phyloP scores from a whole-genome alignment of 2,797 vertebrate genomes.

The Anniella stebbinsi region DNA sequence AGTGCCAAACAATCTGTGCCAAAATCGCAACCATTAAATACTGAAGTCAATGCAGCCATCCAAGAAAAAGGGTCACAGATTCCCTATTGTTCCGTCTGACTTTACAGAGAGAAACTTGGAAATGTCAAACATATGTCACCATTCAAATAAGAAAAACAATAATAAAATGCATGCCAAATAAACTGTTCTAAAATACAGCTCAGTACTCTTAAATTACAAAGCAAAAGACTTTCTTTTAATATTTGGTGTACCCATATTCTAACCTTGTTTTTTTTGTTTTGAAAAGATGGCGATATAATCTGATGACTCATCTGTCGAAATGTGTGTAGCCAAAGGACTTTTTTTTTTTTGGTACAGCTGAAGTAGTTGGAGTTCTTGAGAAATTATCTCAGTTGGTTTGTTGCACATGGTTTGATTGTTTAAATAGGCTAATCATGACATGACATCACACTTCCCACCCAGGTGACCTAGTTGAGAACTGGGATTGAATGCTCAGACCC shows the following conservation, averaged over 20 bases:
- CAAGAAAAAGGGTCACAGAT: conserved; percentile 66
- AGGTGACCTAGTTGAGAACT: background rate
- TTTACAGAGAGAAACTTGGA: conserved; percentile 56
- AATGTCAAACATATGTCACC: conserved; percentile 59
- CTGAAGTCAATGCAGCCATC: conserved; percentile 52
- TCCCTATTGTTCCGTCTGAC: conserved; percentile 62
- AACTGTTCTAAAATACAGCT: conserved; percentile 52
- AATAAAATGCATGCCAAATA: conserved; percentile 49
- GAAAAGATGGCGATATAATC: background rate
- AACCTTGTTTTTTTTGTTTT: background rate
- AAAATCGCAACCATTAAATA: conserved; percentile 67
- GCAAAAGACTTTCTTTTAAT: background rate
- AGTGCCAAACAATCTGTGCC: conserved; percentile 60
- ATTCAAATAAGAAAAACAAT: conserved; percentile 63
- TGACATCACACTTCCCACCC: background rate
- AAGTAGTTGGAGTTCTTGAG: background rate
- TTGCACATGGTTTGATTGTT: background rate
- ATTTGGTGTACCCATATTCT: background rate
- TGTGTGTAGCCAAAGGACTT: too few species aligned
- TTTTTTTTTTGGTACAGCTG: background rate
- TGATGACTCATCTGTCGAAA: background rate
- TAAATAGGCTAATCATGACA: background rate
- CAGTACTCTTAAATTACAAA: conserved; percentile 22
- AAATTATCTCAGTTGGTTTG: background rate
- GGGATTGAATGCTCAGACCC: background rate